These are phyloP conservation scores for Catagonus wagneri DNA, from an alignment of 2,113 vertebrate species.

Conservation along the genomic window DNA sequence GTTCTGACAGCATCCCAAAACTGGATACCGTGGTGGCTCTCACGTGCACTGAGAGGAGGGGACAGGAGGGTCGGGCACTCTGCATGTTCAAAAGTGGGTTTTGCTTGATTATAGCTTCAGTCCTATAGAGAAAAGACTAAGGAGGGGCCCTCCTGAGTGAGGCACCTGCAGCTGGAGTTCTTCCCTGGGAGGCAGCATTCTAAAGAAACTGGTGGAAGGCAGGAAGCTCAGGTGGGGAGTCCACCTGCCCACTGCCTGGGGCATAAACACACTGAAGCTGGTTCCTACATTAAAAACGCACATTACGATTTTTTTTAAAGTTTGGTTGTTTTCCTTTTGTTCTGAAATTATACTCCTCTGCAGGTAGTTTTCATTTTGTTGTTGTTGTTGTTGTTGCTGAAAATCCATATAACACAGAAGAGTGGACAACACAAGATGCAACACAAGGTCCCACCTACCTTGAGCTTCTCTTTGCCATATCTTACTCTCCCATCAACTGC, in stretches of 20 bases:
- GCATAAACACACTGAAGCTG: not conserved
- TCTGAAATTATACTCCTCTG: not conserved
- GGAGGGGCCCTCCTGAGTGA: not conserved
- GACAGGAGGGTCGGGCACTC: not conserved
- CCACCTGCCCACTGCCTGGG: not conserved
- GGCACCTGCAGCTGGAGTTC: not conserved
- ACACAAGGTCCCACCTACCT: too few relatives aligned
- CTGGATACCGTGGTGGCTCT: not conserved
- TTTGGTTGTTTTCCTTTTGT: too few relatives aligned
- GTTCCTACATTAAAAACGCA: not conserved
- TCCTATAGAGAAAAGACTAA: not conserved
- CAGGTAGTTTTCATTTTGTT: not conserved
- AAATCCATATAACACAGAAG: not conserved
- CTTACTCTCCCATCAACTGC: not conserved
- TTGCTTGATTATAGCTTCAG: not conserved
- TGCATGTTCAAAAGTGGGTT: not conserved
- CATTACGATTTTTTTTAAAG: too few relatives aligned
- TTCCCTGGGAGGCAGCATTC: accelerated
- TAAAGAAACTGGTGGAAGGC: not conserved
- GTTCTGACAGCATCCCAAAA: not conserved
- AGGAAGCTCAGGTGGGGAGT: not conserved
- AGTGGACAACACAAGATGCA: accelerated
- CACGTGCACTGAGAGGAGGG: not conserved
- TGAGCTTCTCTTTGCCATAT: not conserved
- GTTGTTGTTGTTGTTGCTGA: not conserved